Evolutionary conservation across 2,797 vertebrate genomes (phyloP).

Genomic region (Tachyglossus aculeatus): DNA sequence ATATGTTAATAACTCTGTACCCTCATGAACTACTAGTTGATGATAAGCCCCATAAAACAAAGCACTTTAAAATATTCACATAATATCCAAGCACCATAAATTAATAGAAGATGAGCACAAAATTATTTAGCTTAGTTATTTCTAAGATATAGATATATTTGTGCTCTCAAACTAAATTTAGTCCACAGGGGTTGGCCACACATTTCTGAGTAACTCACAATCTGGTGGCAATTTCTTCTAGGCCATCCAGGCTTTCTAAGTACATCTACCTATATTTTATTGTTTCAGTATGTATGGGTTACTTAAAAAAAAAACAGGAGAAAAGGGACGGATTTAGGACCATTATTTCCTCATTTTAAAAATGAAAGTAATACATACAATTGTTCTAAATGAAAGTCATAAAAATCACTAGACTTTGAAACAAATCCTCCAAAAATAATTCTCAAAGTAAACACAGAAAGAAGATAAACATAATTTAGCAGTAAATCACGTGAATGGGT

Average conservation of each 20-base stretch:
- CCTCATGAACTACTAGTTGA: no score
- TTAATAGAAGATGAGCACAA: background rate
- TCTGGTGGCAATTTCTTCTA: constrained; percentile 17
- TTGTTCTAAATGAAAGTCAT: no score
- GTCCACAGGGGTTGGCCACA: constrained; percentile 22
- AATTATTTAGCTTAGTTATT: constrained; percentile 35
- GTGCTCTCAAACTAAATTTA: constrained; percentile 30
- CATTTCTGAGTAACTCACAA: constrained; percentile 28
- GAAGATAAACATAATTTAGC: no score
- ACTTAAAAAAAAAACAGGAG: no score
- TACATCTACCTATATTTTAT: constrained; percentile 34
- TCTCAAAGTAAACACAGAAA: no score
- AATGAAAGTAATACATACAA: constrained; percentile 9
- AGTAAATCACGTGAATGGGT: no score
- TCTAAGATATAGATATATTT: constrained; percentile 24
- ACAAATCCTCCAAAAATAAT: no score
- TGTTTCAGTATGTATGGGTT: constrained; percentile 32
- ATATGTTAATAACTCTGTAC: no score
- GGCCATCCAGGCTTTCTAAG: constrained; percentile 22
- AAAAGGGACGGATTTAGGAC: constrained; percentile 1
- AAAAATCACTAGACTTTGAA: no score
- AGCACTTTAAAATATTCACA: no score
- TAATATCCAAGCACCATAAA: no score
- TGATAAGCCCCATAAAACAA: no score
- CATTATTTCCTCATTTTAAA: constrained; percentile 6